These are phyloP conservation scores for Coremacera marginata DNA, from an alignment of 2,888 invertebrate genomes.

Conservation along the genomic window DNA sequence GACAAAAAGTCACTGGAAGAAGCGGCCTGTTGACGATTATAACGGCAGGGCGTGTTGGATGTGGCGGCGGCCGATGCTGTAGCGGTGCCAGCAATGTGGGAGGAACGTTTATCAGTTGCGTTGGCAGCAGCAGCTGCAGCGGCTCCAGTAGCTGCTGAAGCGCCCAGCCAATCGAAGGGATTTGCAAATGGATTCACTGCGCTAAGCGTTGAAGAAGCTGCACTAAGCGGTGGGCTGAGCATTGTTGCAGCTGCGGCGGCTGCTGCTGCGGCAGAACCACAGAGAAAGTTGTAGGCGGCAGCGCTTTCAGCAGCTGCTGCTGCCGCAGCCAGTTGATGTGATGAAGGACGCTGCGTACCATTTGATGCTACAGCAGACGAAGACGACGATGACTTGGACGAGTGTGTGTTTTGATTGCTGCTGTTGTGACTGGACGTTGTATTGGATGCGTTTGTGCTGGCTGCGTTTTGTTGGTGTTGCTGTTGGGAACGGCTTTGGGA, in stretches of 20 bases:
- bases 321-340: conserved; percentile 62
- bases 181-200: conserved; percentile 55
- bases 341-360: conserved; percentile 36
- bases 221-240: conserved; percentile 64
- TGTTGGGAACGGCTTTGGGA: conserved; percentile 60
- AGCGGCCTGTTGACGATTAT: conserved; percentile 44
- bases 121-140: conserved; percentile 31
- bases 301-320: conserved; percentile 65
- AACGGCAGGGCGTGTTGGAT: conserved; percentile 46
- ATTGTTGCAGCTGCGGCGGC: conserved; percentile 65
- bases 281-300: conserved; percentile 55
- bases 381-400: conserved; percentile 17
- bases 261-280: conserved; percentile 53
- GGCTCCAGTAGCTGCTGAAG: conserved; percentile 37
- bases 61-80: conserved; percentile 43
- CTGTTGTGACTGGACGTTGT: conserved; percentile 45
- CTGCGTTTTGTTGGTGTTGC: conserved; percentile 48
- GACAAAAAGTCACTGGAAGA: conserved; percentile 57
- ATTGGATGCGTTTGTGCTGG: conserved; percentile 51
- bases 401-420: conserved; percentile 44
- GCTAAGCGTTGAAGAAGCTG: conserved; percentile 52
- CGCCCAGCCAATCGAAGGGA: conserved; percentile 54
- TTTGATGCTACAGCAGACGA: background rate
- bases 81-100: conserved; percentile 47
- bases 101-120: conserved; percentile 45